Evolutionary conservation across 2,888 invertebrate genomes (phyloP).

Genomic region (Pandemis cinnamomeana): DNA sequence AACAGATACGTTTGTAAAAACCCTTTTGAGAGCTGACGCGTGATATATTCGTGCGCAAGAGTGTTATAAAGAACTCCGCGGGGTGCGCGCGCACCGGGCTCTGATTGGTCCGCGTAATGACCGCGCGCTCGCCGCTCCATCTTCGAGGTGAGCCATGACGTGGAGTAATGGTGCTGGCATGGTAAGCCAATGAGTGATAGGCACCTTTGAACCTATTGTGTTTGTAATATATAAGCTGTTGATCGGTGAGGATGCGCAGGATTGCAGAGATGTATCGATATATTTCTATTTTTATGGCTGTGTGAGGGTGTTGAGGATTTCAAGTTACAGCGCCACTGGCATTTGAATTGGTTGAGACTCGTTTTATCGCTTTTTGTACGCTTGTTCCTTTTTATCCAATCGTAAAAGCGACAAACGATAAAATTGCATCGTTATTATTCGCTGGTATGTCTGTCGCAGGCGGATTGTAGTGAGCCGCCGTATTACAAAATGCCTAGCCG

Average conservation of each 20-base stretch:
- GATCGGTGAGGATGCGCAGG: slow-evolving; percentile 27
- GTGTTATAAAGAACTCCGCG: slow-evolving; percentile 79
- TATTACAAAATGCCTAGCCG: no score
- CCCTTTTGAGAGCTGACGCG: slow-evolving; percentile 75
- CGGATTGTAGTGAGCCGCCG: no score
- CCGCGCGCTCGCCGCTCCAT: slow-evolving; percentile 67
- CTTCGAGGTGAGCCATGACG: slow-evolving; percentile 66
- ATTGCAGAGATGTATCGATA: slow-evolving; percentile 15
- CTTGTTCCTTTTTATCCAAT: no score
- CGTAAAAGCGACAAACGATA: no score
- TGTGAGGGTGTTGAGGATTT: not conserved
- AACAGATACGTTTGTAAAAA: slow-evolving; percentile 79
- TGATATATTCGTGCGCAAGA: slow-evolving; percentile 78
- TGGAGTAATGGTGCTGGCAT: slow-evolving; percentile 72
- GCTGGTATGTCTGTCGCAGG: no score
- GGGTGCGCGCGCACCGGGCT: slow-evolving; percentile 74
- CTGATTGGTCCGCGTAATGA: slow-evolving; percentile 77
- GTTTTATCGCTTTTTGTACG: not conserved
- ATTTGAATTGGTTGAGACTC: not conserved
- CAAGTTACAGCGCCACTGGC: not conserved
- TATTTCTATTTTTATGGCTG: slow-evolving; percentile 6
- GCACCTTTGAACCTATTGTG: slow-evolving; percentile 74
- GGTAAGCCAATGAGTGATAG: slow-evolving; percentile 80
- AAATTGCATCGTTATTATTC: no score
- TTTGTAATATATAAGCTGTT: slow-evolving; percentile 63